phyloP scores from a whole-genome alignment of 2,797 vertebrate species.

The Cynodonichthys magdalenae region DNA sequence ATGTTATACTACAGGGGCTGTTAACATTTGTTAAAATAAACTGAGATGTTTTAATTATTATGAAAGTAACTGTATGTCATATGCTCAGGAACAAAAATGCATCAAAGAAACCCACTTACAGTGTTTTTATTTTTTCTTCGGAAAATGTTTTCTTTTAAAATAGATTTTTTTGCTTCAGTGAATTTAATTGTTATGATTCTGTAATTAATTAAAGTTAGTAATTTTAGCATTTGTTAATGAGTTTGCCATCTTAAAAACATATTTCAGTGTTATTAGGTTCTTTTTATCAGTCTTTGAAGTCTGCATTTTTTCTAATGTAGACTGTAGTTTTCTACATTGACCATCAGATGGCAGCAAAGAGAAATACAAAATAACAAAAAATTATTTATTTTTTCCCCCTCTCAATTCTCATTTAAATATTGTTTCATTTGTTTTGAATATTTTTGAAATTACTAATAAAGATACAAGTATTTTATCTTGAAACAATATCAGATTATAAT shows the following conservation, averaged over 20 bases:
- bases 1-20: not conserved
- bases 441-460: no score
- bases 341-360: constrained; percentile 51
- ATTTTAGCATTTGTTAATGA: not conserved
- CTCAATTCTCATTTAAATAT: no score
- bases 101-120: no score
- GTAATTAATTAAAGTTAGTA: not conserved
- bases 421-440: no score
- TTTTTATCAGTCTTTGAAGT: no score
- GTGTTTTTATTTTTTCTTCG: not conserved
- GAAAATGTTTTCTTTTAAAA: no score
- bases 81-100: not conserved
- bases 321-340: not conserved
- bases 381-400: no score
- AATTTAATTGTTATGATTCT: not conserved
- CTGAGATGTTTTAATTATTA: not conserved
- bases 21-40: not conserved
- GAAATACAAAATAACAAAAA: no score
- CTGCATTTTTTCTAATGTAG: not conserved
- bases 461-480: no score
- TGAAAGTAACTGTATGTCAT: not conserved
- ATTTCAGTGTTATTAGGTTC: no score
- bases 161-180: no score
- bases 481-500: no score
- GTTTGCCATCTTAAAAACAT: not conserved